A percentile compares a stretch with the other conserved stretches of the same genome.
phyloP scores from a whole-genome alignment of 2,113 vertebrate genomes.

The Rhombomys opimus region DNA sequence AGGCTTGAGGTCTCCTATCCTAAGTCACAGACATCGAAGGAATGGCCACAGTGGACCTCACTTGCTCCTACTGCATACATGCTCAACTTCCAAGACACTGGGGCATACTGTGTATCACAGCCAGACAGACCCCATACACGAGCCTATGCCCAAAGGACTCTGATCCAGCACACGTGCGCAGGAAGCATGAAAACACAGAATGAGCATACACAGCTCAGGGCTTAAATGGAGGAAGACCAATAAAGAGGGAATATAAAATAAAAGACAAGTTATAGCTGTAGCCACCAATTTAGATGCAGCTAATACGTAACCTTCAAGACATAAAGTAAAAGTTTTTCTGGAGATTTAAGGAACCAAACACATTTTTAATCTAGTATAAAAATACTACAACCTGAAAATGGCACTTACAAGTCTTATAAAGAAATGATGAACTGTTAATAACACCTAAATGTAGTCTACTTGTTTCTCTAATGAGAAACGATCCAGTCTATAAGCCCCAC shows the following conservation, averaged over 20 bases:
- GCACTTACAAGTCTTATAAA: background rate
- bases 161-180: background rate
- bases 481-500: background rate
- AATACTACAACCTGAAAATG: background rate
- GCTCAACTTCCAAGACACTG: background rate
- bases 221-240: background rate
- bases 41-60: background rate
- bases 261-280: background rate
- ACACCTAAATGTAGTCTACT: background rate
- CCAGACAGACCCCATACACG: background rate
- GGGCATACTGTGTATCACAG: rapidly evolving
- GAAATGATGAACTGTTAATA: conserved; percentile 26
- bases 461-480: background rate
- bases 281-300: background rate
- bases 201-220: background rate
- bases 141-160: background rate
- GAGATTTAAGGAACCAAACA: conserved; percentile 18
- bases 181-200: background rate
- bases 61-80: background rate
- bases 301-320: background rate
- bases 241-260: background rate
- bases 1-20: background rate
- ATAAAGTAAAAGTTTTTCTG: conserved; percentile 28
- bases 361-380: conserved; percentile 41
- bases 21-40: background rate